Evolutionary conservation across 2,888 invertebrate species (phyloP), one percentile per base, ranked within the genome.

Genomic region (Synergus itoensis): DNA sequence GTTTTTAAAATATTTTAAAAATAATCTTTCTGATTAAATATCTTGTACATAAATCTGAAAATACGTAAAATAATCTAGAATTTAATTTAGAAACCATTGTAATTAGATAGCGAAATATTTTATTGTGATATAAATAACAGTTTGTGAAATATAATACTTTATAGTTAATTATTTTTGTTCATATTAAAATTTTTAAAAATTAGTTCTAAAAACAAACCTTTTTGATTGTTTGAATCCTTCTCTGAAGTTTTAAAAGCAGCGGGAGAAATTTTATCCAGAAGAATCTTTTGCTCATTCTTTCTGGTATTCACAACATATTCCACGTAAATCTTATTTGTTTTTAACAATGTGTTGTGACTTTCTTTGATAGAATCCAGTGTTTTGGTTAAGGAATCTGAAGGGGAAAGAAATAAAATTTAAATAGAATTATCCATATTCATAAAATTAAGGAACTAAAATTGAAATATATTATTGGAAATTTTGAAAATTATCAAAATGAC

Each of bases 301-400:
- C 93, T 92, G 84, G 92, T 92, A 81, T 93, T 93, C 83, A 92
- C 91, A 64, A 94, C 90, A 86, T 93, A 93, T 0, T 92, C 90
- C 69, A 92, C 92, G 69, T 94, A 84, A 21, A 93, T 91, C 77
- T 93, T 90, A 86, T 94, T 94, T n/a, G 93, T 89, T 88, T 93
- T 93, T 80, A 94, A 88, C 60, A 94, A 88, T 79, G 92, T 91
- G 67, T 90, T 92, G 81, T 94, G 93, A 77, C 91, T 88, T 45
- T 87, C 83, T 36, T 92, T 91, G 67, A 94, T 88, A 77, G 92
- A 92, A 80, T 91, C 87, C 65, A 92, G 88, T 77, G 92, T 92
- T 40, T 86, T 83, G 48, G 92, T 91, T 87, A 94, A 91, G 79
- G 93, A 91, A 86, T 91, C 94, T 94, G 92, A 84, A 93, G 11